Evolutionary conservation across 1,140 invertebrate genomes (phyloP).

Genomic region (Cephus cinctus): DNA sequence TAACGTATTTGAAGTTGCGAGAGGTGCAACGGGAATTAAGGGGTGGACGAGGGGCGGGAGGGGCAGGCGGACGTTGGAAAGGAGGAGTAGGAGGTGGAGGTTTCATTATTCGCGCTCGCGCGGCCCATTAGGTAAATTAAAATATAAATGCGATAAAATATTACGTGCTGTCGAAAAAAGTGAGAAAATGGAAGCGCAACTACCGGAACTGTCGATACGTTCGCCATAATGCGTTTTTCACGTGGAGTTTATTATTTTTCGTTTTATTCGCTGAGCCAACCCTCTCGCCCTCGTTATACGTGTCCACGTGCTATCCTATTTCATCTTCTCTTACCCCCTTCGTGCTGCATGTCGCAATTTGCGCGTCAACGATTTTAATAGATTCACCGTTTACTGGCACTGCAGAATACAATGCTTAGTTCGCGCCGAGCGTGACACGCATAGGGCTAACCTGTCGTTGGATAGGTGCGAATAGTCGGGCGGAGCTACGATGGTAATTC

Average conservation of each 20-base stretch:
- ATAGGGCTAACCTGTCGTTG: no score
- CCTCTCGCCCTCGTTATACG: neutral
- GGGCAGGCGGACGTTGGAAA: neutral
- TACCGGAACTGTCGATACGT: neutral
- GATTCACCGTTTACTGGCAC: no score
- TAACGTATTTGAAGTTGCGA: neutral
- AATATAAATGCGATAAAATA: conserved; percentile 1
- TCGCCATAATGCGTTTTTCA: no score
- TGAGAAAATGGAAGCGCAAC: neutral
- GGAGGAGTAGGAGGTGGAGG: neutral
- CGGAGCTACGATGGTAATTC: no score
- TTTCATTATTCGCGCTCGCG: conserved; percentile 1
- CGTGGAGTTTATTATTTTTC: no score
- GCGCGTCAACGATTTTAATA: no score
- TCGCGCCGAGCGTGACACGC: no score
- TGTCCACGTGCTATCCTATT: no score
- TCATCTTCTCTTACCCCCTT: no score
- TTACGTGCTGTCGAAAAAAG: neutral
- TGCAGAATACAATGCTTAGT: no score
- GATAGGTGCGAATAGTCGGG: no score
- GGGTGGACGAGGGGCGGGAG: neutral
- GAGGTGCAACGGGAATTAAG: neutral
- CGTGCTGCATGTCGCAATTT: no score
- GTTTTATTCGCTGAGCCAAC: neutral
- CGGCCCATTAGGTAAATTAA: conserved; percentile 1